A percentile compares a stretch with the other conserved stretches of the same genome.
Conservation (phyloP, 2,888 invertebrate genomes). For the Metacarcinus magister region DNA sequence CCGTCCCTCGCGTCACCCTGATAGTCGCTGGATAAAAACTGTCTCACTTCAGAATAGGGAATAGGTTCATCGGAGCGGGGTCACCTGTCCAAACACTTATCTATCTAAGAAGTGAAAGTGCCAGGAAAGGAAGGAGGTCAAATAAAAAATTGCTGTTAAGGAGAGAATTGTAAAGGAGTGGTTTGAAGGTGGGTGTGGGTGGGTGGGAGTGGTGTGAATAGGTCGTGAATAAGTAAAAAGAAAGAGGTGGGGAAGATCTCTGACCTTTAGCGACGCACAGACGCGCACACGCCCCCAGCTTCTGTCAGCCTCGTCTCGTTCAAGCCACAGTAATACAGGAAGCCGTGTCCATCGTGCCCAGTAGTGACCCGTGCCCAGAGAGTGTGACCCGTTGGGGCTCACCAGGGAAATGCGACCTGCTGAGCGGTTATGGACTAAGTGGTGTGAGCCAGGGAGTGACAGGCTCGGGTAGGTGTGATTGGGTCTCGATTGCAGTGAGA, state of each 20-base stretch:
- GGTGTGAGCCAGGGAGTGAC: neutral
- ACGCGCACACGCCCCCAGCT: slow-evolving; percentile 37
- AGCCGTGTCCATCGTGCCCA: neutral
- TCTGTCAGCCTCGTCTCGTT: neutral
- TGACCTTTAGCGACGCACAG: slow-evolving; percentile 61
- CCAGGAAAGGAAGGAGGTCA: neutral
- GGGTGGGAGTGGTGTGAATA: slow-evolving; percentile 3
- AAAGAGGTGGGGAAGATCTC: slow-evolving; percentile 30
- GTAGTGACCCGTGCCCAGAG: neutral
- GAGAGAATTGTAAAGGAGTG: neutral
- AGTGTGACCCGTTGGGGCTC: neutral
- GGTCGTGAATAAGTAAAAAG: slow-evolving; percentile 63
- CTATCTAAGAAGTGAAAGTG: neutral
- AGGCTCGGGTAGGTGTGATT: neutral
- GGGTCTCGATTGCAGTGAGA: neutral
- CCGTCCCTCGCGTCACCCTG: neutral
- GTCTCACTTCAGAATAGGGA: neutral
- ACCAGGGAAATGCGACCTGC: neutral
- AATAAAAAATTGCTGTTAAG: neutral
- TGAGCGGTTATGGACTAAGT: neutral
- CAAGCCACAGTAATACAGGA: neutral
- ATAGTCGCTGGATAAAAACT: neutral
- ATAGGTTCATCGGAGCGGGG: neutral
- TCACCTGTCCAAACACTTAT: neutral
- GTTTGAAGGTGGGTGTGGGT: neutral